Conservation (phyloP, 2,113 vertebrate species). For the Ceyx margarethae region DNA sequence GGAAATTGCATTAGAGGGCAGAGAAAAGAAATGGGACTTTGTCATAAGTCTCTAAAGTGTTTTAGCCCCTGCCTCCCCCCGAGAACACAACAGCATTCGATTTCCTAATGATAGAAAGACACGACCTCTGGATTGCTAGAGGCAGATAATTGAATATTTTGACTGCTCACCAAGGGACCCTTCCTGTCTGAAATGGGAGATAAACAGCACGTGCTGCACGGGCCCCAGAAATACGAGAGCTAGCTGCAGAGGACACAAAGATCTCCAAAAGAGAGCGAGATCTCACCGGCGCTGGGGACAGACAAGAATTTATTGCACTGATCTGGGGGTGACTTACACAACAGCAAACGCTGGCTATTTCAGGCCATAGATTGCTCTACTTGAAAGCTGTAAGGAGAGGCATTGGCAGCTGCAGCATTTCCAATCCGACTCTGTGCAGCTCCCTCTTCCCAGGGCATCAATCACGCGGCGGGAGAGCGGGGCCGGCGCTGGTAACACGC, state of each 20-base stretch:
- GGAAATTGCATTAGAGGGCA: slow-evolving; percentile 7
- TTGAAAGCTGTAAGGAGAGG: slow-evolving; percentile 21
- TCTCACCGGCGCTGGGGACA: not conserved
- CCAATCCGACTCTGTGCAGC: not conserved
- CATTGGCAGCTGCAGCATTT: not conserved
- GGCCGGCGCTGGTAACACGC: slow-evolving; percentile 28
- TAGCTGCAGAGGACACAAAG: not conserved
- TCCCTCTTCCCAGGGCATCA: slow-evolving; percentile 46
- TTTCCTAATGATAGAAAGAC: slow-evolving; percentile 52
- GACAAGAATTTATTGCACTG: not conserved
- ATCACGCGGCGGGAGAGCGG: slow-evolving; percentile 43
- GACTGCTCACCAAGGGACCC: slow-evolving; percentile 22
- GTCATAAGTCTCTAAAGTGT: slow-evolving; percentile 2
- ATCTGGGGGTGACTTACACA: not conserved
- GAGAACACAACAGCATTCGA: not conserved
- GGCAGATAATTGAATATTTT: slow-evolving; percentile 25
- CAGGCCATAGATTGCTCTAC: not conserved
- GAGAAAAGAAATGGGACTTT: slow-evolving; percentile 22
- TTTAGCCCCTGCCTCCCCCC: not conserved
- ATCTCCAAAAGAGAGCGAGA: not conserved
- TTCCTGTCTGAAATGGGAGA: slow-evolving; percentile 19
- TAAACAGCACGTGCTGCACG: not conserved
- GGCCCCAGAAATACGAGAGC: not conserved
- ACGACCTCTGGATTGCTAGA: slow-evolving; percentile 26
- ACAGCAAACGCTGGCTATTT: not conserved